Base-by-base conservation (phyloP, 2,888 invertebrate species). In the Gortyna flavago region DNA sequence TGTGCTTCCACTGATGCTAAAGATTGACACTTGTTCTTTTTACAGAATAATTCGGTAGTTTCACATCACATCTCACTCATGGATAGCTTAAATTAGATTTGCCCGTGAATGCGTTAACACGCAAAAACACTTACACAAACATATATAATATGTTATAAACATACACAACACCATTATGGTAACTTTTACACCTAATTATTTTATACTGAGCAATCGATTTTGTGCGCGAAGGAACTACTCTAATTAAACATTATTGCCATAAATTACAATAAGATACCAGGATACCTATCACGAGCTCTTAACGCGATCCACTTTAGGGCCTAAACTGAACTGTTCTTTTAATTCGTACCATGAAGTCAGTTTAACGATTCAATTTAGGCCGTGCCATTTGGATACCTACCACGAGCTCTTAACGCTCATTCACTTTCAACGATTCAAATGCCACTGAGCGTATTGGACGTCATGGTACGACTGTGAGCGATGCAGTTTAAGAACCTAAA, bases 201-300 rank as follows among this genome's bases (percentile, higher is more conserved):
- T 59, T 11, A 59, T 7, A 54, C 59, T 81, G 80, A 84, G 73
- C 73, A 72, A 68, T 64, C 7, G 1, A 35, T 38, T 68, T 84
- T 81, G 80, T 84, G 84, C 84, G 62, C 11, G n/a, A 69, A 57
- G 41, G 8, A 72, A 83, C 68, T 57, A n/a, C 32, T 21, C 18
- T 57, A 44, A 57, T 16, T 76, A 48, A 57, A 51, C 38, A 64
- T 32, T 13, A 48, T 38, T 38, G 18, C 9, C 1, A 65, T 35
- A 32, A 38, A 48, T 21, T 18, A n/a, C 25, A 29, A 32, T 16
- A 32, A 48, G 0, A 48, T 65, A 13, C 13, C n/a, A n/a, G n/a
- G n/a, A n/a, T n/a, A n/a, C n/a, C n/a, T n/a, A n/a, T n/a, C n/a
- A n/a, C n/a, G n/a, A n/a, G n/a, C n/a, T n/a, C n/a, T n/a, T n/a